Evolutionary conservation across 2,797 vertebrate species (phyloP), one percentile per base, ranked within the genome.

Genomic region (Cephalopachus bancanus): DNA sequence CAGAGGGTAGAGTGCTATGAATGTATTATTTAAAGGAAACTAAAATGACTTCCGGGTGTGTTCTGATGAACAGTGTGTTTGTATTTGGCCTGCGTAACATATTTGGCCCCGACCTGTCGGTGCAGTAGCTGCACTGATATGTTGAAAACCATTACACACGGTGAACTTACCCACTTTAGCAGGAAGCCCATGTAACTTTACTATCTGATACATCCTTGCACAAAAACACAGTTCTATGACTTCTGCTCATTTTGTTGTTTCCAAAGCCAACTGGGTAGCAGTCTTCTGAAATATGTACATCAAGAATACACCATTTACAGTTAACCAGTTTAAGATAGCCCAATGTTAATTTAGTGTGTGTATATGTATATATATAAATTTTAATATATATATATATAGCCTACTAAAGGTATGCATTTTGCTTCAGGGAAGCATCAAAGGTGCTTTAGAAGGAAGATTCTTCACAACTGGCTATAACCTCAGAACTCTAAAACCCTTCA

Each of bases 401-500:
- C 22, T 79, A 75, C 9, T 86, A 62, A 87, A 59, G 2, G 1
- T 72, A 67, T 64, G 0, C 2, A 55, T 14, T 83, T 94, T 86
- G 16, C 26, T 89, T 92, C 19, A 17, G 5, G 53, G 14, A 95
- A 94, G 78, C 53, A 72, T 71, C 26, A 78, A 53, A 33, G 24
- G 30, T 51, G 5, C 17, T 89, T 95, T 84, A 83, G 7, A 89
- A 97, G 83, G 28, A 81, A 85, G 24, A 67, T 78, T 81, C 60
- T 81, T 28, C 11, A 86, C 26, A 60, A 9, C 8, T 85, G 15
- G 14, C 17, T 44, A 19, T 62, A 9, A 53, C 5, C 1, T 74
- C 7, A 3, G 14, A 44, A 71, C 24, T 91, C 44, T 33, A 64
- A 69, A 55, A 64, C 44, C 86, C 10, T 83, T 94, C 44, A 53